Percentiles rank a stretch among this genome's conserved stretches.
Conservation (phyloP, 1,140 invertebrate species). For the Drosophila kurseongensis region DNA sequence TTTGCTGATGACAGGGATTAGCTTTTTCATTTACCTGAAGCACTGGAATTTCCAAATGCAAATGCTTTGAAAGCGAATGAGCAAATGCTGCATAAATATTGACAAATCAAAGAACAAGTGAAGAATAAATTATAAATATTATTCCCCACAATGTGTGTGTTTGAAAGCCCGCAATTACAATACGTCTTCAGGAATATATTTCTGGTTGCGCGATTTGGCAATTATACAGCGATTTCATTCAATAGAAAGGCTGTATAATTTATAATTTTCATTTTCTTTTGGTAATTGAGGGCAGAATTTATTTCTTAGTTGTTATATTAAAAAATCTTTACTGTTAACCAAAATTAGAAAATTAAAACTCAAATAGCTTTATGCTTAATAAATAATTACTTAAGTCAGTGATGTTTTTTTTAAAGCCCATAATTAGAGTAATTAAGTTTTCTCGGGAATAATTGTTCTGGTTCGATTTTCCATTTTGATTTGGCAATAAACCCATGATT, state of each 20-base stretch:
- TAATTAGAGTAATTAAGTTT: not conserved
- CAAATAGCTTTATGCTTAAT: too few relatives aligned
- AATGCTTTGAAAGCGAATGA: not conserved
- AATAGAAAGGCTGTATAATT: not conserved
- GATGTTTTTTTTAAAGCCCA: not conserved
- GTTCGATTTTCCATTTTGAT: conserved; percentile 7
- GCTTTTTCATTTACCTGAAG: not conserved
- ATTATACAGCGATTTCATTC: conserved; percentile 24
- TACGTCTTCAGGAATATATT: conserved; percentile 23
- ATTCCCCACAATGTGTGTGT: not conserved
- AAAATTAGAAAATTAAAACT: too few relatives aligned
- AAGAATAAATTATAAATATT: conserved; percentile 3
- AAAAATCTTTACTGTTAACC: too few relatives aligned
- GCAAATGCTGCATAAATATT: conserved; percentile 1
- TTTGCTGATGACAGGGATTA: conserved; percentile 13
- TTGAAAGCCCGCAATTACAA: conserved; percentile 19
- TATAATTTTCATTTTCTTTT: not conserved
- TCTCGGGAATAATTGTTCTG: not conserved
- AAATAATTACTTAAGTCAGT: not conserved
- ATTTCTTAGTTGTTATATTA: not conserved
- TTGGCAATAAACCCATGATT: conserved; percentile 18
- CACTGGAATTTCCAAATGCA: not conserved
- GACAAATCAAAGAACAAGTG: not conserved
- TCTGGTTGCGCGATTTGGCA: conserved; percentile 25
- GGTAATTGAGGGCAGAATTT: not conserved